phyloP scores from a whole-genome alignment of 2,888 invertebrate genomes.

The Agonopterix subpropinquella region DNA sequence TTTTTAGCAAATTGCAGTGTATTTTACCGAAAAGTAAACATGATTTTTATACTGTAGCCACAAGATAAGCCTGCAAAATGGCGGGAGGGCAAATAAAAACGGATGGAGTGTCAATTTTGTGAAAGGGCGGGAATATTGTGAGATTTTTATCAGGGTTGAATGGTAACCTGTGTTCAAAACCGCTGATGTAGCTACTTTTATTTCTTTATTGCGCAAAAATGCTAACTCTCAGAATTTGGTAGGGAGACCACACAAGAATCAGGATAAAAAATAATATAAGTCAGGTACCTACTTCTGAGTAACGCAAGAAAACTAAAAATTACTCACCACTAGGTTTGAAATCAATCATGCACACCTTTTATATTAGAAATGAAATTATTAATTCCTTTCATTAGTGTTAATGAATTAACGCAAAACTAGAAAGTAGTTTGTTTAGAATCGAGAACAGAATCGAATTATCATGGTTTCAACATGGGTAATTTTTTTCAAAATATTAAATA shows the following conservation, averaged over 20 bases:
- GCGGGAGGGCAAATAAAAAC: conserved; percentile 27
- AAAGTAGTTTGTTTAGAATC: too few species aligned
- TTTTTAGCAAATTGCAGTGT: neutral
- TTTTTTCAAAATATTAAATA: too few species aligned
- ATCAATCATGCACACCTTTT: too few species aligned
- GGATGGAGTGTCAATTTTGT: conserved; percentile 36
- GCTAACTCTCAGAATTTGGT: conserved; percentile 40
- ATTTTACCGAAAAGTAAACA: neutral
- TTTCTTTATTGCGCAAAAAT: conserved; percentile 70
- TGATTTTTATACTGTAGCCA: conserved; percentile 38
- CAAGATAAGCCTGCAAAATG: conserved; percentile 39
- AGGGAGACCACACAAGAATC: conserved; percentile 20
- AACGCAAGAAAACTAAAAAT: too few species aligned
- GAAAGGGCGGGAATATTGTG: conserved; percentile 12
- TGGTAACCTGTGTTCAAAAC: conserved; percentile 30
- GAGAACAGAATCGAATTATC: too few species aligned
- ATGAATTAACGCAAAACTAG: too few species aligned
- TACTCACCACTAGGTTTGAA: too few species aligned
- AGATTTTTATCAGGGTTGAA: conserved; percentile 36
- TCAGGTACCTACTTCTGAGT: too few species aligned
- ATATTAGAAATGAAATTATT: too few species aligned
- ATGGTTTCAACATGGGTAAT: too few species aligned
- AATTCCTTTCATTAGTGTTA: too few species aligned
- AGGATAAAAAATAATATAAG: too few species aligned
- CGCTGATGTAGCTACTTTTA: conserved; percentile 60